Conservation (phyloP, 37 sponge, comb jelly and placozoan genomes). For the Mnemiopsis leidyi region DNA sequence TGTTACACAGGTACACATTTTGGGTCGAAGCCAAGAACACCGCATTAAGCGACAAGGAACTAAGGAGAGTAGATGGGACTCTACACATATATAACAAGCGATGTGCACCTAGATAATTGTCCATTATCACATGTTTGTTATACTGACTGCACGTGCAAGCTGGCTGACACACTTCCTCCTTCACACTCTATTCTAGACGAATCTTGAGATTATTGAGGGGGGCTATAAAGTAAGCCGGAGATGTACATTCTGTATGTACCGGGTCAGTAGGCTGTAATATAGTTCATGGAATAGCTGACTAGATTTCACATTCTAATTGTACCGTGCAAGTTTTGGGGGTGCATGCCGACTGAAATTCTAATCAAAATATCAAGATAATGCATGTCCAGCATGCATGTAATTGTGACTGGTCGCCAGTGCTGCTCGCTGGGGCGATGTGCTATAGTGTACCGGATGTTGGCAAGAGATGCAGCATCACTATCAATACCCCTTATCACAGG, state of each 20-base stretch:
- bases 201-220: background rate
- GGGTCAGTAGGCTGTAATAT: too few species aligned
- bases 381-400: too few species aligned
- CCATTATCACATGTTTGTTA: background rate
- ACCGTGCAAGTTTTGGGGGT: too few species aligned
- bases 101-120: too few species aligned
- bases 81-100: background rate
- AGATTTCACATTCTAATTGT: too few species aligned
- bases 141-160: background rate
- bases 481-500: background rate
- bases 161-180: background rate
- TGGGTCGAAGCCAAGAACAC: background rate
- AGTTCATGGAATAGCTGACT: too few species aligned
- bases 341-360: too few species aligned
- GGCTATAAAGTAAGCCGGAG: background rate
- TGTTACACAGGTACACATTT: background rate
- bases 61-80: background rate
- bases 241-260: too few species aligned
- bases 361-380: too few species aligned
- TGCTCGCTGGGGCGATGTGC: too few species aligned
- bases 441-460: background rate
- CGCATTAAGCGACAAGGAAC: background rate
- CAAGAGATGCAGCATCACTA: background rate
- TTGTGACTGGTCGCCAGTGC: too few species aligned
- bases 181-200: background rate